Conservation (phyloP, 2,797 vertebrate genomes). For the Pseudopleuronectes americanus region DNA sequence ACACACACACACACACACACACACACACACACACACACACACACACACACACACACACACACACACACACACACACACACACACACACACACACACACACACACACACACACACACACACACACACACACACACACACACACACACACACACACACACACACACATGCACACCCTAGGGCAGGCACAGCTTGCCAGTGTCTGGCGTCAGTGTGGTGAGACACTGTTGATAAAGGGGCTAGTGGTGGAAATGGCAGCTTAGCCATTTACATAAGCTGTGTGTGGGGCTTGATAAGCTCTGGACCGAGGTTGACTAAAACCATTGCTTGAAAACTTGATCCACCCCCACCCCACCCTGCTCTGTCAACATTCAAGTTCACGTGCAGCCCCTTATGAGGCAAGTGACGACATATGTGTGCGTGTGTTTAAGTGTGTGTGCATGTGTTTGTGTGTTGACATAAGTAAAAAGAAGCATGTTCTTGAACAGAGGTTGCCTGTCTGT, state of each 20-base stretch:
- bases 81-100: too few species aligned
- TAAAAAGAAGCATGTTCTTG: constrained; percentile 33
- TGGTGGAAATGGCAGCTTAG: constrained; percentile 75
- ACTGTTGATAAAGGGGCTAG: constrained; percentile 72
- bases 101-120: too few species aligned
- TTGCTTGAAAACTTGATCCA: constrained; percentile 55
- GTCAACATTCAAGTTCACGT: constrained; percentile 32
- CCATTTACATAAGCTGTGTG: constrained; percentile 77
- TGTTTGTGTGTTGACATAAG: constrained; percentile 7
- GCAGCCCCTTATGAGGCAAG: constrained; percentile 21
- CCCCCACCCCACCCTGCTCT: constrained; percentile 46
- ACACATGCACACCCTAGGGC: constrained; percentile 7
- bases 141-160: constrained; percentile 51
- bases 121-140: constrained; percentile 21
- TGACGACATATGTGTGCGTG: neutral
- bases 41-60: constrained; percentile 22
- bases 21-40: constrained; percentile 51
- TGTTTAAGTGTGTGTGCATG: neutral
- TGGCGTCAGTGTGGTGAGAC: constrained; percentile 64
- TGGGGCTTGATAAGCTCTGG: constrained; percentile 71
- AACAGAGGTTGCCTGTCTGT: constrained; percentile 38
- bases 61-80: constrained; percentile 7
- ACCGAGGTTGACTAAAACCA: constrained; percentile 49
- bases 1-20: constrained; percentile 17
- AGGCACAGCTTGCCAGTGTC: constrained; percentile 68